Percentiles rank a stretch among this genome's conserved stretches.
Conservation (phyloP, 2,797 vertebrate genomes). For the Hypotaenidia okinawae region DNA sequence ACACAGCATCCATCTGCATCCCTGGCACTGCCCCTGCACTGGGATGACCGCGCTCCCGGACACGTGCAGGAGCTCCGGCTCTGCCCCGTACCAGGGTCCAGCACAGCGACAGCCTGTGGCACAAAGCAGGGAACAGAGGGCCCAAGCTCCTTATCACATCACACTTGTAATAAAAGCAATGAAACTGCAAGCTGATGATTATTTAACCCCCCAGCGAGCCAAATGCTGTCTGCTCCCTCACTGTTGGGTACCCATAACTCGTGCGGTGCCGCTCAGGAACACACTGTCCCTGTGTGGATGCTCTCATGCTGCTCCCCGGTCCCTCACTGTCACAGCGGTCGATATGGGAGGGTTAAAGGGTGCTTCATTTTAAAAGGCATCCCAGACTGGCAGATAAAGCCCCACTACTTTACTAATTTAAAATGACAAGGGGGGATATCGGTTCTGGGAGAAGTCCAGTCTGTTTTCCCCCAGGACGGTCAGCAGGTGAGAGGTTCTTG, state of each 20-base stretch:
- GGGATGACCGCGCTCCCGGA: background rate
- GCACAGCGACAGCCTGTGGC: background rate
- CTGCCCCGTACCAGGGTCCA: accelerated
- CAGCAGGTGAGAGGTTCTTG: background rate
- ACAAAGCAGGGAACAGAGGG: background rate
- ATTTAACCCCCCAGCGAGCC: accelerated
- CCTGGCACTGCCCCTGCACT: background rate
- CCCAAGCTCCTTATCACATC: accelerated
- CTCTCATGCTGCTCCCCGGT: accelerated
- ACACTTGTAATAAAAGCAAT: background rate
- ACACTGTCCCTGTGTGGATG: background rate
- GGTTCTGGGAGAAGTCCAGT: background rate
- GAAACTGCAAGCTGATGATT: background rate
- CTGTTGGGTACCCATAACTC: background rate
- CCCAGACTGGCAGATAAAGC: background rate
- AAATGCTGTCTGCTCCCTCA: background rate
- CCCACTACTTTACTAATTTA: background rate
- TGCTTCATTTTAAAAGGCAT: background rate
- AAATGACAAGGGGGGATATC: background rate
- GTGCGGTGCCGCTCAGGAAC: background rate
- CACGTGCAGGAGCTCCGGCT: accelerated
- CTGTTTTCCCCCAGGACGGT: background rate
- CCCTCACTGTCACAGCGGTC: background rate
- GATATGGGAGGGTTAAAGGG: background rate
- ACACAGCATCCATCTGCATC: background rate